Evolutionary conservation across 2,888 invertebrate species (phyloP).

Genomic region (Cephus pulcher): DNA sequence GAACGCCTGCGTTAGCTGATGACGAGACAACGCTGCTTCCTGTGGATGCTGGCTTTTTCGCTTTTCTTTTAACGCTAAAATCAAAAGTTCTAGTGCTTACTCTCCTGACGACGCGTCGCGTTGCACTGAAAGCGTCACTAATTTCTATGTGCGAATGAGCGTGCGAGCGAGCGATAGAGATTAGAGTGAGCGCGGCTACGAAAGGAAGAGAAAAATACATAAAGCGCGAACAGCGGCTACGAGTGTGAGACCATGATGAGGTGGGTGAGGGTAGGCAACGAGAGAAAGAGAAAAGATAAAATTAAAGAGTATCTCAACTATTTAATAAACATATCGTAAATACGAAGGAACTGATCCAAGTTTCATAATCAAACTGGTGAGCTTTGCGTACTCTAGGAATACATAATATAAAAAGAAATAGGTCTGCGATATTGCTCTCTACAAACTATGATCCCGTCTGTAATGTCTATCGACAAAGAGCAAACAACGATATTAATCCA

Average conservation of each 20-base stretch:
- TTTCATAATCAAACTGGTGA: not conserved
- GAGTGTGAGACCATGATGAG: not conserved
- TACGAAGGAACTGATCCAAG: not conserved
- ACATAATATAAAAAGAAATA: conserved; percentile 7
- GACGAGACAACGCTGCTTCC: not conserved
- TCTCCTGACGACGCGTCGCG: conserved; percentile 10
- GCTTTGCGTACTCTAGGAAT: conserved; percentile 8
- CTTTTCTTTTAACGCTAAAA: conserved; percentile 59
- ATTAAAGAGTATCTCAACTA: not conserved
- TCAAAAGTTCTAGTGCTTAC: conserved; percentile 27
- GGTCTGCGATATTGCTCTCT: not conserved
- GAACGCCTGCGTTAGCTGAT: not conserved
- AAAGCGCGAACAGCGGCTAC: not conserved
- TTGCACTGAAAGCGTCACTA: not conserved
- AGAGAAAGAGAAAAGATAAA: not conserved
- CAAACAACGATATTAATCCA: conserved; percentile 34
- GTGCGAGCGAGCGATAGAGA: not conserved
- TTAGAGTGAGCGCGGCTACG: not conserved
- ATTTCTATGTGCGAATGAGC: not conserved
- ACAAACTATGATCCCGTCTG: not conserved
- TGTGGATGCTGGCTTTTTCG: conserved; percentile 39
- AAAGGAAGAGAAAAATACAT: not conserved
- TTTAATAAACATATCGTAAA: conserved; percentile 3
- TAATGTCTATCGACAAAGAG: not conserved
- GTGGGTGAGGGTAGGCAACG: conserved; percentile 1